Base-by-base conservation (phyloP, 2,797 vertebrate genomes). In the Lutjanus campechanus region DNA sequence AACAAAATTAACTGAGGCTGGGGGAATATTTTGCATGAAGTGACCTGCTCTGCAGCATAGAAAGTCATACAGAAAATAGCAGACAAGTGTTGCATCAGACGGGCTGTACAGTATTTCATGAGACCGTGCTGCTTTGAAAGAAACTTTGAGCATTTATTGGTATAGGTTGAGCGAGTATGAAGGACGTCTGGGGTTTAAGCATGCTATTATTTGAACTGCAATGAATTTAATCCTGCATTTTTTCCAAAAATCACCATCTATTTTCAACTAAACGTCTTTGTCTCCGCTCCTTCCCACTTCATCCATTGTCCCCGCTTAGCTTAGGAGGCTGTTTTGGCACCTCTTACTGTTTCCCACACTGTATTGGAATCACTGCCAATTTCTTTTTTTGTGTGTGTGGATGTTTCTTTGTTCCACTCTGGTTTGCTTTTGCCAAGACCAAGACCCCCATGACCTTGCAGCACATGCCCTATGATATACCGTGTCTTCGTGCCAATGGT, bases 1-100 rank as follows among this genome's bases (percentile, higher is more conserved):
- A 88, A 85, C 75, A 56, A 40, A 77, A 78, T 90, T 70, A 85
- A 85, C 72, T 69, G 60, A 81, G 54, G 64, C 64, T 20, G 29
- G 12, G 71, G 80, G 69, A 80, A 75, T 74, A 83, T 79, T 83
- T 77, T n/a, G 65, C 69, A 73, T 70, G 51, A 78, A 79, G 74
- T 81, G 74, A 89, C 81, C 86, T 73, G 74, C 56, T 81, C 56
- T 41, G 60, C 50, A 7, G 71, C 71, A 79, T 10, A 63, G 51
- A 79, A 71, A 84, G 68, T 68, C 60, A 80, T 22, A 22, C 36
- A 61, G 51, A 58, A 29, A 29, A 55, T 60, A 67, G 47, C 49
- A 5, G 16, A 59, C 25, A 54, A 67, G 17, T 62, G 49, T 60
- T 73, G 50, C 44, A 61, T 71, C 17, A 78, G 10, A n/a, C 71